Conservation (phyloP, 1,140 invertebrate species). For the Ips typographus region DNA sequence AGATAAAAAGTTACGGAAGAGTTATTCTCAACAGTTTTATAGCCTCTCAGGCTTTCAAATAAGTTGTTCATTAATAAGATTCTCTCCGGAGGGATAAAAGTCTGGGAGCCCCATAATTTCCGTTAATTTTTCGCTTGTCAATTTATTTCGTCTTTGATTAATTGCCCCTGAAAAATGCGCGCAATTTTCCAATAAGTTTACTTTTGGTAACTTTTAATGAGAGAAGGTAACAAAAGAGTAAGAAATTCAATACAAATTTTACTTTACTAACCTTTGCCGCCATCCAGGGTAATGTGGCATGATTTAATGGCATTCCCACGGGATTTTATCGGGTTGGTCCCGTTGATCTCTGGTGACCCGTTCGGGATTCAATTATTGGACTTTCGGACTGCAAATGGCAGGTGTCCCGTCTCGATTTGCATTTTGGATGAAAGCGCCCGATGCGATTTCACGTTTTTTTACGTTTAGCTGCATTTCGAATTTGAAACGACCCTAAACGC, state of each 20-base stretch:
- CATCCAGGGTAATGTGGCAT: constrained; percentile 1
- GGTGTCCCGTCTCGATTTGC: constrained; percentile 22
- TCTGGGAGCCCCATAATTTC: constrained; percentile 12
- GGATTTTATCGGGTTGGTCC: constrained; percentile 1
- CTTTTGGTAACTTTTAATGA: no score
- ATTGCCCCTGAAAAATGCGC: background rate
- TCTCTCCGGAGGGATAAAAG: constrained; percentile 9
- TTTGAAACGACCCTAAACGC: background rate
- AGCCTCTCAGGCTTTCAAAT: constrained; percentile 6
- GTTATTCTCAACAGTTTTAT: constrained; percentile 16
- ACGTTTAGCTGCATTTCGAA: background rate
- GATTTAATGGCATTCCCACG: constrained; percentile 11
- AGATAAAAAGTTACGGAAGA: constrained; percentile 12
- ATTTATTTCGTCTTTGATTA: constrained; percentile 15
- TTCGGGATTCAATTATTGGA: constrained; percentile 25
- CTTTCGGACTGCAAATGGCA: constrained; percentile 18
- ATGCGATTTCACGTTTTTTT: constrained; percentile 9
- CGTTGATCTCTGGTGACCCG: constrained; percentile 22
- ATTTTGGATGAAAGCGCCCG: constrained; percentile 20
- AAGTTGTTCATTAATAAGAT: constrained; percentile 17
- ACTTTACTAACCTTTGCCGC: no score
- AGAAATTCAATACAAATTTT: no score
- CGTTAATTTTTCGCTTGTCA: constrained; percentile 27
- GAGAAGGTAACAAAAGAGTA: no score
- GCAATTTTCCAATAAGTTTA: no score